Base-by-base conservation (phyloP, 2,888 invertebrate species). In the Frankliniella fusca region DNA sequence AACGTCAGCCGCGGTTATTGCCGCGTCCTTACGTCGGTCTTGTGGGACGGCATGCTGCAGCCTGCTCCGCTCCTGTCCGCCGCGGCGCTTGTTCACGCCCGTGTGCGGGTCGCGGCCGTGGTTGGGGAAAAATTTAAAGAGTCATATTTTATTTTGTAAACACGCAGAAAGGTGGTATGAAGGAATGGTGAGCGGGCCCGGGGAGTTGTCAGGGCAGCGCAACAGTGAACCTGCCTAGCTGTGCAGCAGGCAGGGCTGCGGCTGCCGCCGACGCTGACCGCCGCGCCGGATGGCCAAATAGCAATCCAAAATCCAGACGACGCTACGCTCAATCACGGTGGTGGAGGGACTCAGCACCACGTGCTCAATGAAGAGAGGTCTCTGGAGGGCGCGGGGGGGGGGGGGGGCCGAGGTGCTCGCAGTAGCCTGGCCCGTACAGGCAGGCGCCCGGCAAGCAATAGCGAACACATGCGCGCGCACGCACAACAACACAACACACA, bases 11-110 rank as follows among this genome's bases (percentile, higher is more conserved):
- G 8, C 54, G 54, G 54, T 23, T n/a, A 65, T n/a, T 23, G 70
- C 7, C 23, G 70, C 70, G 0, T 23, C 27, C 27, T 23, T 23
- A 76, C 70, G 11, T 76, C 70, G 70, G 27, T 76, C 70, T 76
- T 76, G 27, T 76, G 70, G 5, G 70, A 76, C 70, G 70, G 70
- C 70, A 76, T 76, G 70, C 9, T 76, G 61, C 61, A 54, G 54
- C 54, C 18, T 3, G 61, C 61, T 18, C 7, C 11, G 61, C 54
- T 8, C n/a, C 61, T 7, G 20, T 61, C 61, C 15, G 15, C 18
- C 15, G 61, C 15, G 61, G 61, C 0, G 2, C 38, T 38, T 38
- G 38, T 38, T 38, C 38, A 5, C 38, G 38, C 38, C 38, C 38
- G 38, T 2, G 3, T 38, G 38, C 61, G 20, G 54, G 54, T 2